Conservation (phyloP, 1,140 invertebrate species). For the Neodiprion pinetum region DNA sequence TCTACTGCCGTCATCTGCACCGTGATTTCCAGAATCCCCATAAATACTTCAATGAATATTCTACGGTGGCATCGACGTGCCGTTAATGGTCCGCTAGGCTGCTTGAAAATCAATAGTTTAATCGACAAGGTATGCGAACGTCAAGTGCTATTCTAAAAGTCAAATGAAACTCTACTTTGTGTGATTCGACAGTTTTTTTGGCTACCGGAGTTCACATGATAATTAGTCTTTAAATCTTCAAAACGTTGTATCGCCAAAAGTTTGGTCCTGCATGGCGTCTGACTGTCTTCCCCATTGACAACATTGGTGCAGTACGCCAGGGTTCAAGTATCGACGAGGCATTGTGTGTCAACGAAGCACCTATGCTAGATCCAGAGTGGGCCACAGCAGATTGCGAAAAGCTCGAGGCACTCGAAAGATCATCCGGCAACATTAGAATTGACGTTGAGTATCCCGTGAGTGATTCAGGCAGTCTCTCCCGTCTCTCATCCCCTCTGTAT, state of each 20-base stretch:
- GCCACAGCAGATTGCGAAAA: not conserved
- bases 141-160: too few species aligned
- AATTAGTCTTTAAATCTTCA: too few species aligned
- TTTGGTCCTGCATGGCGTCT: too few species aligned
- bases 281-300: too few species aligned
- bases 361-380: not conserved
- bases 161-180: too few species aligned
- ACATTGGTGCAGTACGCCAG: not conserved
- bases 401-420: not conserved
- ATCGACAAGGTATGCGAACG: not conserved
- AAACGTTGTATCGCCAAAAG: too few species aligned
- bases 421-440: not conserved
- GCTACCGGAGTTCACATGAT: too few species aligned
- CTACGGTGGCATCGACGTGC: not conserved
- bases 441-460: not conserved
- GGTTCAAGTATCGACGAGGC: not conserved
- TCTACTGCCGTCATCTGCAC: too few species aligned
- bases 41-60: not conserved
- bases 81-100: not conserved
- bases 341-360: constrained; percentile 10
- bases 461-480: not conserved
- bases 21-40: too few species aligned
- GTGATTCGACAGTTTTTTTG: too few species aligned
- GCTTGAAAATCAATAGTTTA: not conserved
- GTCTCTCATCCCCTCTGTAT: not conserved